Evolutionary conservation across 2,888 invertebrate species (phyloP).

Genomic region (Latrodectus elegans): DNA sequence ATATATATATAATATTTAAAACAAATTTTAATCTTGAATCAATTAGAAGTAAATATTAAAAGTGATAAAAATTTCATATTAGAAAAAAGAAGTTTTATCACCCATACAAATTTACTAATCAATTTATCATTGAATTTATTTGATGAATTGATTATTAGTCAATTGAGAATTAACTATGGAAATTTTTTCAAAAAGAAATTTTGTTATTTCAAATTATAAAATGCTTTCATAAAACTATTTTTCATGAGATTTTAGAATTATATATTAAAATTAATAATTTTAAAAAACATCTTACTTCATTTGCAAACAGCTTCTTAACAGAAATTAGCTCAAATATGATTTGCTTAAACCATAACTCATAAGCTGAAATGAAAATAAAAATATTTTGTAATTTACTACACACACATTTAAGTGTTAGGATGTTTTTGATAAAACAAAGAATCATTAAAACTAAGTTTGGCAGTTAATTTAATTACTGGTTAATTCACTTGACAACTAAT

Average conservation of each 20-base stretch:
- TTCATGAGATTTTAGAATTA: neutral
- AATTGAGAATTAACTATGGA: no score
- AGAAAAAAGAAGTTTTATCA: no score
- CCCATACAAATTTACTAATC: no score
- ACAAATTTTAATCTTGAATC: no score
- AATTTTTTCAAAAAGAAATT: no score
- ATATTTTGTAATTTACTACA: neutral
- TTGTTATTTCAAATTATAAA: no score
- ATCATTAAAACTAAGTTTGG: neutral
- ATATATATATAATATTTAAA: neutral
- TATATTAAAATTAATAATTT: neutral
- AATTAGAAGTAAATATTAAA: no score
- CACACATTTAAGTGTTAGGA: neutral
- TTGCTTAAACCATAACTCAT: slow-evolving; percentile 99
- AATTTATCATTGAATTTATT: no score
- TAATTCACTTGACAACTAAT: no score
- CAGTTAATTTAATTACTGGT: neutral
- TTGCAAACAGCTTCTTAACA: slow-evolving; percentile 85
- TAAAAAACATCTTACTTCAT: slow-evolving; percentile 75
- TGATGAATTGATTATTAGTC: no score
- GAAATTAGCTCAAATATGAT: slow-evolving; percentile 97
- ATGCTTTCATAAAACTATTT: neutral
- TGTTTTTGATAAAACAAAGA: no score
- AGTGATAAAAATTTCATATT: no score
- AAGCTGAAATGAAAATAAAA: slow-evolving; percentile 81